Evolutionary conservation across 1,140 invertebrate genomes (phyloP), one percentile per base, ranked within the genome.

Genomic region (Atopsyche davidsoni): DNA sequence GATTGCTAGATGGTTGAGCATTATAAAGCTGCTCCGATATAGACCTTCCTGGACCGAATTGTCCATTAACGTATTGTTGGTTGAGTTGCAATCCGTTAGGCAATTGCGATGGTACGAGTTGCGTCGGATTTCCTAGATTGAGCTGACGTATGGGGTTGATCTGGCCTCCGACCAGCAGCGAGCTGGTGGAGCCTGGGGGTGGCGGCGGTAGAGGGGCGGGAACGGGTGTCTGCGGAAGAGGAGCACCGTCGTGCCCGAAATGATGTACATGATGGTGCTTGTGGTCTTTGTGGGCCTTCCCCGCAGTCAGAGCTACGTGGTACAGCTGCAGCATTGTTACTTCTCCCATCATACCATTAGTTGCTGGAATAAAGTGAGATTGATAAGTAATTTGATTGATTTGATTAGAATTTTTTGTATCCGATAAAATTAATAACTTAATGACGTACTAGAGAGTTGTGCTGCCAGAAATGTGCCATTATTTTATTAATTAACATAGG

Each of bases 221-320:
- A 24, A 73, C 62, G 1, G 69, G 71, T 0, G 75, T 72, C 1
- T 68, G 64, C 17, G 79, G 78, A 32, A 82, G 68, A 11, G 76
- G 76, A n/a, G 64, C 69, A 1, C 83, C 83, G 52, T 87, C 81
- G 58, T 88, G 85, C 57, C 82, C 81, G 57, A 81, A 86, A 53
- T 85, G 81, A 60, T 88, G 85, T 0, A 77, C 86, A 60, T 89
- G 86, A 60, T 89, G 86, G 57, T 89, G 86, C 60, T 89, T 89
- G 65, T 89, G 86, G 60, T 88, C 85, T 43, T 80, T 82, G 62
- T 89, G 87, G 0, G 86, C 86, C 66, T 89, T 89, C 0, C 86
- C 86, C 1, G 86, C 86, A 1, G 83, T 85, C 25, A 89, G 64
- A 0, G 86, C 86, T 0, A 87, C 83, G 24, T 76, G 79, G 63